Evolutionary conservation across 2,888 invertebrate species (phyloP).

Genomic region (Melanophora roralis): DNA sequence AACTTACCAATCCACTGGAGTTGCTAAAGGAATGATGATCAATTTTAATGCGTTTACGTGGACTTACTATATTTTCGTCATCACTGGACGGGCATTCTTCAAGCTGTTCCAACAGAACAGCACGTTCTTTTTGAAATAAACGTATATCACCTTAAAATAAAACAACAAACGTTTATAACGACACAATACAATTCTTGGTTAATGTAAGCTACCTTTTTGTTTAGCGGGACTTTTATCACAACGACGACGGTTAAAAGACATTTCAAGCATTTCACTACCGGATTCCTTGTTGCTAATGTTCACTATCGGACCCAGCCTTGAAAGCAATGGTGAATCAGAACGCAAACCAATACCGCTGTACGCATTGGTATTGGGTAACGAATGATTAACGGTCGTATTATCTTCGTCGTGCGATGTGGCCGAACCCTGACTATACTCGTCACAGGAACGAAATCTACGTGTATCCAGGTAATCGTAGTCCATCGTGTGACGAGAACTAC

Average conservation of each 20-base stretch:
- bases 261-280: constrained; percentile 64
- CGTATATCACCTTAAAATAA: constrained; percentile 80
- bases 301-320: constrained; percentile 73
- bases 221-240: constrained; percentile 76
- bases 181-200: too few relatives aligned
- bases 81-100: constrained; percentile 85
- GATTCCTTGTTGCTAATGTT: constrained; percentile 77
- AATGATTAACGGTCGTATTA: constrained; percentile 56
- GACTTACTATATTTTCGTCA: constrained; percentile 81
- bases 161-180: too few relatives aligned
- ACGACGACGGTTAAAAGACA: constrained; percentile 72
- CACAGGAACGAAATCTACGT: constrained; percentile 81
- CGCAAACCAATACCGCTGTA: constrained; percentile 77
- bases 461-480: constrained; percentile 73
- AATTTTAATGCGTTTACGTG: constrained; percentile 83
- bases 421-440: constrained; percentile 86
- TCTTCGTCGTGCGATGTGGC: constrained; percentile 83
- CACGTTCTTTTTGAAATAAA: constrained; percentile 84
- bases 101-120: constrained; percentile 83
- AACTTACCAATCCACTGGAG: constrained; percentile 73
- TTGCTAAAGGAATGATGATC: constrained; percentile 78
- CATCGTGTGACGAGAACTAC: constrained; percentile 71
- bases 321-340: constrained; percentile 73
- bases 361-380: constrained; percentile 66
- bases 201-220: constrained; percentile 67